Percentiles rank a stretch among this genome's conserved stretches.
Evolutionary conservation across 2,888 invertebrate genomes (phyloP).

Genomic region (Caenorhabditis sp.): DNA sequence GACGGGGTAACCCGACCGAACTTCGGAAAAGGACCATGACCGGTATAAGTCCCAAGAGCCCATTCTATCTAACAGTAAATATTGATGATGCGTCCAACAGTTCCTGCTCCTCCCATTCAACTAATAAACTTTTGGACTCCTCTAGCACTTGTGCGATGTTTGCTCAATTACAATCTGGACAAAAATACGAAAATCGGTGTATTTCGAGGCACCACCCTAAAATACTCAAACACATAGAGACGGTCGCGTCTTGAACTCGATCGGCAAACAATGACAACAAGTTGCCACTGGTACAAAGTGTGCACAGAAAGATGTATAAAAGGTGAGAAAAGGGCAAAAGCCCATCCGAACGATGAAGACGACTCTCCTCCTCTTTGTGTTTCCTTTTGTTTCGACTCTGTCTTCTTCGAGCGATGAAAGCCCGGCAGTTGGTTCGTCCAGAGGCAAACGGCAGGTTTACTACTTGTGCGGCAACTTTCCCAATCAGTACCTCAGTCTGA

Average conservation of each 20-base stretch:
- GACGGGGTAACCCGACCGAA: too few species aligned
- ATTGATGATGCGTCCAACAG: too few species aligned
- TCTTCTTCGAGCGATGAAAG: conserved; percentile 8
- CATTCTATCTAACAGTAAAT: too few species aligned
- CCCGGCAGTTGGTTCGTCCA: conserved; percentile 11
- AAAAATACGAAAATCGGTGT: conserved; percentile 38
- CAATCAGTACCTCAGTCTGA: conserved; percentile 60
- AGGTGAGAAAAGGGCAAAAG: conserved; percentile 19
- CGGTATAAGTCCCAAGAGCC: too few species aligned
- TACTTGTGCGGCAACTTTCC: conserved; percentile 61
- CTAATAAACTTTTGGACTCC: conserved; percentile 7
- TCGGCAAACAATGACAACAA: conserved; percentile 48
- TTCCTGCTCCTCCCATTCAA: too few species aligned
- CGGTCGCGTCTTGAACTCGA: conserved; percentile 45
- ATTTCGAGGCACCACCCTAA: conserved; percentile 51
- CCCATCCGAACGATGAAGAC: conserved; percentile 14
- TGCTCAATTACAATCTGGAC: conserved; percentile 25
- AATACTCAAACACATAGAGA: conserved; percentile 25
- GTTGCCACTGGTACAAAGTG: conserved; percentile 44
- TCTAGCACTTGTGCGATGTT: conserved; percentile 7
- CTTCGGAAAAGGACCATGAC: too few species aligned
- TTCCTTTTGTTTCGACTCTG: conserved; percentile 30
- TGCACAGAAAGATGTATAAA: conserved; percentile 23
- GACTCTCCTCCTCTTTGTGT: conserved; percentile 12
- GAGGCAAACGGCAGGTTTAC: conserved; percentile 49